A percentile compares a stretch with the other conserved stretches of the same genome.
Evolutionary conservation across 2,113 vertebrate genomes (phyloP).

Genomic region (Cyprinodon tularosa): DNA sequence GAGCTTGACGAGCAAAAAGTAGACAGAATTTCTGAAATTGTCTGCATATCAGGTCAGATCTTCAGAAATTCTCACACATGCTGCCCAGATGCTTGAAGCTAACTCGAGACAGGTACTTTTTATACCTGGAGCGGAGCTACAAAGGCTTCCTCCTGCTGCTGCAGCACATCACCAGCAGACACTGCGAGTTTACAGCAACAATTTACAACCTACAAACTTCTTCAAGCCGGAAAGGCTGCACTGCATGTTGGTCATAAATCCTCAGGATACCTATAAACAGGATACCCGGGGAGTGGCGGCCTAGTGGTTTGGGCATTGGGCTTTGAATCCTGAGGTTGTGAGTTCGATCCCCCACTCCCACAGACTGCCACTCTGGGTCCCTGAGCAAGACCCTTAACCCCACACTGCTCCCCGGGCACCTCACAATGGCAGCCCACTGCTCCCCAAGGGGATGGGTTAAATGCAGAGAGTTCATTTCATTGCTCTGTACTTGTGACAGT

Average conservation of each 20-base stretch:
- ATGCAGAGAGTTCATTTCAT: no score
- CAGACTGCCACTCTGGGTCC: no score
- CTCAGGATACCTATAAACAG: neutral
- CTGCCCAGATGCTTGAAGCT: constrained; percentile 53
- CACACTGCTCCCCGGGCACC: no score
- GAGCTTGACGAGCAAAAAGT: neutral
- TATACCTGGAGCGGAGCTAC: constrained; percentile 56
- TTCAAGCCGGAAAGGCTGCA: constrained; percentile 12
- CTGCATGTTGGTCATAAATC: constrained; percentile 23
- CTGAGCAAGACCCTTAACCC: no score
- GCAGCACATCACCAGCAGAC: constrained; percentile 35
- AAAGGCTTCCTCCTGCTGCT: constrained; percentile 51
- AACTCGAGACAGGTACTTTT: constrained; percentile 50
- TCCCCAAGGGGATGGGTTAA: no score
- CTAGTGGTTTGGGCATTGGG: no score
- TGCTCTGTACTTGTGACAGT: no score
- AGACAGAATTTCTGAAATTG: neutral
- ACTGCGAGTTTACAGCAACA: constrained; percentile 27
- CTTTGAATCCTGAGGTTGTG: no score
- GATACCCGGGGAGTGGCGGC: no score
- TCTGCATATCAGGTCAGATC: constrained; percentile 15
- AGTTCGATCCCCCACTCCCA: no score
- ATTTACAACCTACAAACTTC: constrained; percentile 36
- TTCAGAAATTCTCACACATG: constrained; percentile 46
- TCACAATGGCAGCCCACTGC: no score